Evolutionary conservation across 2,888 invertebrate species (phyloP).

Genomic region (Agrenia bidenticulata): DNA sequence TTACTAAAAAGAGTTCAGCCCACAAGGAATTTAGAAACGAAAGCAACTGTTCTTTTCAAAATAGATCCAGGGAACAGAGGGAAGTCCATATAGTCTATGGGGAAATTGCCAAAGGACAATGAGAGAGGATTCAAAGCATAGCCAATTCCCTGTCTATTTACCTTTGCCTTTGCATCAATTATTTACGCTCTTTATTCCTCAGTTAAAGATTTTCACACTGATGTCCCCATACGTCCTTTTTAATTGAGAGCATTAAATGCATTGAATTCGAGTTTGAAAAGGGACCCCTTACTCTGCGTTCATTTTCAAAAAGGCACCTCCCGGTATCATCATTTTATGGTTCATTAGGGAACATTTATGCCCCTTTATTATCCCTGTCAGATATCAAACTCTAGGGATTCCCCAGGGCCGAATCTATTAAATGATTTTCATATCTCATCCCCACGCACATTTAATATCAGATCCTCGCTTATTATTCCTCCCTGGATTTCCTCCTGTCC

Average conservation of each 20-base stretch:
- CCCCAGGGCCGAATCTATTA: no score
- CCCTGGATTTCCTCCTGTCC: no score
- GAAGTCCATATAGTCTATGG: background rate
- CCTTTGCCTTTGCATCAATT: conserved; percentile 14
- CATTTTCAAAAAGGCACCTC: no score
- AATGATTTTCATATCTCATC: no score
- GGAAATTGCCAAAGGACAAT: background rate
- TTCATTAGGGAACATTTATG: conserved; percentile 7
- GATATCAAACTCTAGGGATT: no score
- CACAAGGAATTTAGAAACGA: conserved; percentile 1
- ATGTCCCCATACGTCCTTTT: conserved; percentile 7
- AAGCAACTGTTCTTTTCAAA: conserved; percentile 7
- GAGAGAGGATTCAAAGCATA: conserved; percentile 7
- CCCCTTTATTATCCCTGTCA: no score
- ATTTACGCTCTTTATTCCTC: conserved; percentile 13
- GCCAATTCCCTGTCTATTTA: conserved; percentile 9
- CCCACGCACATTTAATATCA: no score
- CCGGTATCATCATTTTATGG: conserved; percentile 4
- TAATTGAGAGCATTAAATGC: conserved; percentile 16
- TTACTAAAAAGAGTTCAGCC: conserved; percentile 3
- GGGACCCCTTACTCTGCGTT: background rate
- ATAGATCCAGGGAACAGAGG: background rate
- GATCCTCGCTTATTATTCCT: no score
- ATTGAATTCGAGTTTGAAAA: conserved; percentile 4
- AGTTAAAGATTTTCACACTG: conserved; percentile 23